These are phyloP conservation scores for Ailurus styani DNA, from an alignment of 2,113 vertebrate genomes.

Conservation along the genomic window DNA sequence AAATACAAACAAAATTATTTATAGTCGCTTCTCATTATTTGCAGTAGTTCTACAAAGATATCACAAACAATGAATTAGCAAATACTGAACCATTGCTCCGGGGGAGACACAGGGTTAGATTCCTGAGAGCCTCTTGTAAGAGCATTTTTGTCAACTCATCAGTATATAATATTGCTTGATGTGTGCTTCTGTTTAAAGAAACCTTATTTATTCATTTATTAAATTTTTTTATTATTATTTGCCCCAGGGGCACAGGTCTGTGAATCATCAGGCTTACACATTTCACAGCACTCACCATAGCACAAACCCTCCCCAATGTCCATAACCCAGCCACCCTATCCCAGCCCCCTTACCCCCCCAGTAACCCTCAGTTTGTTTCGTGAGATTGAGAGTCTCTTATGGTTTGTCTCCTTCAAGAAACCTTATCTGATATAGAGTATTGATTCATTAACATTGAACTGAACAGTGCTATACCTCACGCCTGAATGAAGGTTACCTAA, in stretches of 20 bases:
- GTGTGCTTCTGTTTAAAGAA: not conserved
- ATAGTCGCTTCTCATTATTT: not conserved
- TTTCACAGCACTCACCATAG: no score
- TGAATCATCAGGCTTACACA: no score
- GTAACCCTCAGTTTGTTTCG: no score
- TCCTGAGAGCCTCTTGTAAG: not conserved
- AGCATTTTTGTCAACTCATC: not conserved
- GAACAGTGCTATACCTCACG: rapidly evolving
- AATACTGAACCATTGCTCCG: not conserved
- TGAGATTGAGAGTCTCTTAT: no score
- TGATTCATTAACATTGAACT: not conserved
- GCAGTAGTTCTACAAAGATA: not conserved
- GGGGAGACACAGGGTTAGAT: not conserved
- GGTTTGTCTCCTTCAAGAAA: no score
- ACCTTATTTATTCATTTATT: not conserved
- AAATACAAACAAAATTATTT: not conserved
- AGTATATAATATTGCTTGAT: not conserved
- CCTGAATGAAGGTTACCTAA: not conserved
- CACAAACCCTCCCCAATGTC: no score
- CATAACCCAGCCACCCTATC: no score
- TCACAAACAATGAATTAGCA: not conserved
- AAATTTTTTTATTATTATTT: no score
- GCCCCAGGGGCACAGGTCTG: no score
- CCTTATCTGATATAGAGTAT: not conserved
- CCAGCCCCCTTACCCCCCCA: no score